Base-by-base conservation (phyloP, 2,888 invertebrate species). In the Strigamia crassipes region DNA sequence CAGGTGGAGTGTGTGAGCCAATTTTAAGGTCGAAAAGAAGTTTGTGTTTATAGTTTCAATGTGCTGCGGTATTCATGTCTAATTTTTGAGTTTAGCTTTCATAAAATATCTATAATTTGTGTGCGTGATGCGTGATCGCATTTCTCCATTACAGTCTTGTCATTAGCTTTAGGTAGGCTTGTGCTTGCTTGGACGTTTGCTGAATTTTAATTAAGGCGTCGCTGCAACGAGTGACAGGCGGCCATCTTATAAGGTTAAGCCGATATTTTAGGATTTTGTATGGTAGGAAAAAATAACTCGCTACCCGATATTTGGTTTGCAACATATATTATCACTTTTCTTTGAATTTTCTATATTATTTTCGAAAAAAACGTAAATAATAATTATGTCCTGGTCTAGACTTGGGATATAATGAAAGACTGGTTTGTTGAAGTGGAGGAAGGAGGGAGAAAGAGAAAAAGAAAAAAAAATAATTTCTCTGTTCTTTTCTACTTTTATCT, bases 141-240 rank as follows among this genome's bases (percentile, higher is more conserved):
- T 51, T 51, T 51, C 51, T 51, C 51, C 51, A 51, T 51, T 51
- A 18, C 51, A 51, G 51, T 51, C 51, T 51, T 51, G 51, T 51
- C 51, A 51, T 51, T 51, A 51, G 51, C 51, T 18, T 18, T 38
- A 51, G 18, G 51, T 51, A 51, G 51, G 51, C 51, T 51, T 51
- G 51, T 51, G 51, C 51, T 51, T 51, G 51, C n/a, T 51, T 51
- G 51, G 51, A 51, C 51, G 51, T 51, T 51, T 6, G n/a, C 18
- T 51, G 51, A 51, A 51, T 51, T 51, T 51, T 51, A 51, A 51
- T 51, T 51, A 18, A 51, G 51, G 51, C 51, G 18, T 51, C 51
- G 15, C 51, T 18, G 6, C 51, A 0, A 51, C 51, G 51, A 51
- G 2, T 51, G 51, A 51, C 51, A 51, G 51, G 51, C 51, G 51